phyloP scores from a whole-genome alignment of 2,113 vertebrate species.

The Lagopus leucura region DNA sequence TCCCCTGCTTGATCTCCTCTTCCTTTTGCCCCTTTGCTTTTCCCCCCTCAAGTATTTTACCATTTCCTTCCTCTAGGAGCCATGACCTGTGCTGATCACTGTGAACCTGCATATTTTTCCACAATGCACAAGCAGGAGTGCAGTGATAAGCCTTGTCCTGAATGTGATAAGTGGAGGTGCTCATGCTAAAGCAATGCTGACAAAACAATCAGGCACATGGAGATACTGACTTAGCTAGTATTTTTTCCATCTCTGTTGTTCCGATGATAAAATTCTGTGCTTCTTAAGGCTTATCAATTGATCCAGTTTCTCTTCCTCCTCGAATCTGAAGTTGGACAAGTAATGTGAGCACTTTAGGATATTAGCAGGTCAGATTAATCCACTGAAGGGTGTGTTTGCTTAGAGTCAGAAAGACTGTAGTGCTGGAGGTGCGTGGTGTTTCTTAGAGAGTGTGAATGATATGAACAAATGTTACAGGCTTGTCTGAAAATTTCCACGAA shows the following conservation, averaged over 20 bases:
- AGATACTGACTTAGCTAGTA: not conserved
- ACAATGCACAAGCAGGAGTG: fast-evolving
- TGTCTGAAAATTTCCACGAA: not conserved
- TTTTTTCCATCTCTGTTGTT: not conserved
- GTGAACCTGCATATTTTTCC: not conserved
- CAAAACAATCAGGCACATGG: fast-evolving
- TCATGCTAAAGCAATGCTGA: not conserved
- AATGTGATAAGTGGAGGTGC: not conserved
- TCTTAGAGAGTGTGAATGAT: not conserved
- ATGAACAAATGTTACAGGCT: not conserved
- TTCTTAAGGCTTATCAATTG: not conserved
- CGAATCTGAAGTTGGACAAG: not conserved
- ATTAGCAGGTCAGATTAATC: not conserved
- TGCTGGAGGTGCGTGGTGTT: not conserved
- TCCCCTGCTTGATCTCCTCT: not conserved
- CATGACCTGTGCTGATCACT: not conserved
- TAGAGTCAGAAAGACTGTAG: not conserved
- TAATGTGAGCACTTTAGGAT: not conserved
- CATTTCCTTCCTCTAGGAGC: not conserved
- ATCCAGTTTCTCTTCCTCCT: not conserved
- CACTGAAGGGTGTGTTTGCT: not conserved
- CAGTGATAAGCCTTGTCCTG: not conserved
- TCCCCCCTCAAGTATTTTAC: not conserved
- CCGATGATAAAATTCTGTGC: not conserved
- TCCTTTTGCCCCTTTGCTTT: not conserved